Evolutionary conservation across 2,113 vertebrate species (phyloP).

Genomic region (Monopterus albus): DNA sequence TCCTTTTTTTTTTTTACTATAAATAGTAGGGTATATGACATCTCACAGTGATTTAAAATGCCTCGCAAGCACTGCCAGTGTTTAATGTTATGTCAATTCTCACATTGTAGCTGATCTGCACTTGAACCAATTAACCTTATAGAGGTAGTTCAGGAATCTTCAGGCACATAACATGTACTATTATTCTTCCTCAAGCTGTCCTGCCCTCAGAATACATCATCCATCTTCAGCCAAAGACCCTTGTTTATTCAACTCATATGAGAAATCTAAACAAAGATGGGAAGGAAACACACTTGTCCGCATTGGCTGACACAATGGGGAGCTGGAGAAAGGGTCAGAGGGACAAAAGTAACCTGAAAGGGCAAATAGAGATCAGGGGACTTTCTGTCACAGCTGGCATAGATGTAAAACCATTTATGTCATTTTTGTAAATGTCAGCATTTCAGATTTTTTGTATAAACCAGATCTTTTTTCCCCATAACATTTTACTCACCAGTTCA

Average conservation of each 20-base stretch:
- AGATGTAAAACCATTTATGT: neutral
- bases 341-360: slow-evolving; percentile 51
- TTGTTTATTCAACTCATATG: slow-evolving; percentile 54
- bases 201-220: slow-evolving; percentile 21
- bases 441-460: neutral
- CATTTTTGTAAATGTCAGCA: neutral
- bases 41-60: slow-evolving; percentile 29
- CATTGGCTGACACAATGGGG: slow-evolving; percentile 35
- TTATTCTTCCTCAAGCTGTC: slow-evolving; percentile 28
- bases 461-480: neutral
- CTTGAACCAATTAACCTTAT: slow-evolving; percentile 30
- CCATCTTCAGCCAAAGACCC: slow-evolving; percentile 45
- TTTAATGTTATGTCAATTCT: slow-evolving; percentile 40
- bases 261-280: slow-evolving; percentile 58
- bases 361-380: slow-evolving; percentile 11
- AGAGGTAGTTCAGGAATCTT: slow-evolving; percentile 58
- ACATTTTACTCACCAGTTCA: neutral
- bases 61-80: slow-evolving; percentile 10
- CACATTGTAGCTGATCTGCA: slow-evolving; percentile 32
- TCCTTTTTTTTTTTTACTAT: neutral
- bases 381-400: neutral
- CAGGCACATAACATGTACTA: slow-evolving; percentile 6
- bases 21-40: slow-evolving; percentile 15
- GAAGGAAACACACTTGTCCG: slow-evolving; percentile 66
- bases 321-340: slow-evolving; percentile 1